Conservation (phyloP, 92 coral and sea anemone genomes). For the Virgularia gustaviana region DNA sequence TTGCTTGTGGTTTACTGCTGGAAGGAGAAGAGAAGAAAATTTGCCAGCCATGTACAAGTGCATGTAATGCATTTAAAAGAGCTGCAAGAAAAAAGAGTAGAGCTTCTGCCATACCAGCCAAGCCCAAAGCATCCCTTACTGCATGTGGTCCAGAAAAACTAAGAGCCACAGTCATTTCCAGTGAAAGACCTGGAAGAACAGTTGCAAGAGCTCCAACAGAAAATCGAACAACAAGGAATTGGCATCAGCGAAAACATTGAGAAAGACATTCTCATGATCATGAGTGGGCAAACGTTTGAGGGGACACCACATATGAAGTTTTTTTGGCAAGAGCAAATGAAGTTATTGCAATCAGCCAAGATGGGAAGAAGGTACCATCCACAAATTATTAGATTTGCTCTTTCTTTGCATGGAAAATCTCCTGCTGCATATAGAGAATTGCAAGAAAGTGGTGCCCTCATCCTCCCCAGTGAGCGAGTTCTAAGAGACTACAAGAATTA, state of each 20-base stretch:
- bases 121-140: no score
- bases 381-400: background rate
- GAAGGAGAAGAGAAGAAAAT: no score
- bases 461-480: no score
- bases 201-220: background rate
- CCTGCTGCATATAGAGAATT: background rate
- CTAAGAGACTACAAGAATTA: background rate
- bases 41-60: no score
- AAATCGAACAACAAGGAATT: background rate
- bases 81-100: background rate
- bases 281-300: slow-evolving; percentile 1
- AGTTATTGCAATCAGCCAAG: background rate
- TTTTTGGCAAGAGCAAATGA: slow-evolving; percentile 9
- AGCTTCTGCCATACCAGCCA: no score
- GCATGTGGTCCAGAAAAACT: no score
- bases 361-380: background rate
- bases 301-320: background rate
- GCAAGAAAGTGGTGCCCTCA: background rate
- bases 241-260: background rate
- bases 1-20: no score
- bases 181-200: no score
- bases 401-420: background rate
- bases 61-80: background rate
- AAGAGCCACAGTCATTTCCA: no score
- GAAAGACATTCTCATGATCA: background rate